Evolutionary conservation across 2,888 invertebrate species (phyloP).

Genomic region (Sinopyrophorus schimmeli): DNA sequence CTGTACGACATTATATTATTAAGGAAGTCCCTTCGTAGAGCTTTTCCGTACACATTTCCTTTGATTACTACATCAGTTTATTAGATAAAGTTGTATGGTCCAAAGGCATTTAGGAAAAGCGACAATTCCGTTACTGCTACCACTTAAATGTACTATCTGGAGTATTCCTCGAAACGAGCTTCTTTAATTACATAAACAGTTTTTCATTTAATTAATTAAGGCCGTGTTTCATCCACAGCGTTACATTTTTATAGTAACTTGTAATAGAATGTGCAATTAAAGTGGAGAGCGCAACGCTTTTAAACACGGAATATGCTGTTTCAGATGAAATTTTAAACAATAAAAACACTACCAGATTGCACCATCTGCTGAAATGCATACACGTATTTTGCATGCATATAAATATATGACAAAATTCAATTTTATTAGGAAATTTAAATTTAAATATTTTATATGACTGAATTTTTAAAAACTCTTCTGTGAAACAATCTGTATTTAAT

Average conservation of each 20-base stretch:
- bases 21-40: constrained; percentile 33
- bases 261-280: no score
- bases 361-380: no score
- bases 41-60: constrained; percentile 36
- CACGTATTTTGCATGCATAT: no score
- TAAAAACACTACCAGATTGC: no score
- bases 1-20: constrained; percentile 34
- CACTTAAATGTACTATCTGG: constrained; percentile 14
- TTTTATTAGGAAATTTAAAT: no score
- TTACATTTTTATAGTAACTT: constrained; percentile 15
- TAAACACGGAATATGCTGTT: no score
- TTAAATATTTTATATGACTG: no score
- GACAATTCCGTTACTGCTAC: constrained; percentile 13
- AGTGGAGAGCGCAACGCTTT: no score
- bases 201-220: constrained; percentile 21
- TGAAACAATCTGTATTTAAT: no score
- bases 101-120: constrained; percentile 33
- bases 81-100: constrained; percentile 37
- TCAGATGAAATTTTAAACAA: no score
- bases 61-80: constrained; percentile 41
- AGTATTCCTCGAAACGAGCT: constrained; percentile 2
- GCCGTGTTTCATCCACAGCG: constrained; percentile 10
- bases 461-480: no score
- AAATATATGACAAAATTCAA: no score
- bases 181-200: constrained; percentile 20